phyloP scores from a whole-genome alignment of 2,113 vertebrate species.

The Erythrocercus mccallii region DNA sequence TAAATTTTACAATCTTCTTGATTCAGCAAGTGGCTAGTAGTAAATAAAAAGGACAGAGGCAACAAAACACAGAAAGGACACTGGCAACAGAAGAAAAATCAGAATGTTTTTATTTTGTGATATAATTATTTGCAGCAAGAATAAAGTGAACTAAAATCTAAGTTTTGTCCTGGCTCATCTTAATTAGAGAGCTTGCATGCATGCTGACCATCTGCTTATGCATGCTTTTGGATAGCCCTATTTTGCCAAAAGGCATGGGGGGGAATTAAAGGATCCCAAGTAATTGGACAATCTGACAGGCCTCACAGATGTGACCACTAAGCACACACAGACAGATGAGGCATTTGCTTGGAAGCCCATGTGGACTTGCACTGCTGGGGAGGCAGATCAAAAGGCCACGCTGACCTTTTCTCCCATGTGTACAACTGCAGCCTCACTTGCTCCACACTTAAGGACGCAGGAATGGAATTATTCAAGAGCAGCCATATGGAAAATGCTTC shows the following conservation, averaged over 20 bases:
- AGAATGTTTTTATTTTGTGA: neutral
- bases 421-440: neutral
- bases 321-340: neutral
- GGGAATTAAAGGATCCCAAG: neutral
- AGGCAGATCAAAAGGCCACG: constrained; percentile 4
- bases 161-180: neutral
- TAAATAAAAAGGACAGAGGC: constrained; percentile 8
- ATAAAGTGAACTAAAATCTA: constrained; percentile 20
- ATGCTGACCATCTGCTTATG: constrained; percentile 11
- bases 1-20: constrained; percentile 56
- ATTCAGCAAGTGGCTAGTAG: constrained; percentile 1
- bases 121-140: constrained; percentile 32
- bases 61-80: constrained; percentile 24
- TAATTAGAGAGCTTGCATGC: neutral
- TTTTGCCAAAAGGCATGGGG: neutral
- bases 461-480: constrained; percentile 4
- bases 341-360: neutral
- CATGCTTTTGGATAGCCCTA: neutral
- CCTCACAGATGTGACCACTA: constrained; percentile 16
- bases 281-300: neutral
- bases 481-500: neutral
- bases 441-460: neutral
- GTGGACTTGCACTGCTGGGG: neutral
- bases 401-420: constrained; percentile 23
- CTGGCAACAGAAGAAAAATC: constrained; percentile 18